phyloP scores from a whole-genome alignment of 30 jellyfish, hydroid and myxozoan genomes.

The Cassiopea andromeda region DNA sequence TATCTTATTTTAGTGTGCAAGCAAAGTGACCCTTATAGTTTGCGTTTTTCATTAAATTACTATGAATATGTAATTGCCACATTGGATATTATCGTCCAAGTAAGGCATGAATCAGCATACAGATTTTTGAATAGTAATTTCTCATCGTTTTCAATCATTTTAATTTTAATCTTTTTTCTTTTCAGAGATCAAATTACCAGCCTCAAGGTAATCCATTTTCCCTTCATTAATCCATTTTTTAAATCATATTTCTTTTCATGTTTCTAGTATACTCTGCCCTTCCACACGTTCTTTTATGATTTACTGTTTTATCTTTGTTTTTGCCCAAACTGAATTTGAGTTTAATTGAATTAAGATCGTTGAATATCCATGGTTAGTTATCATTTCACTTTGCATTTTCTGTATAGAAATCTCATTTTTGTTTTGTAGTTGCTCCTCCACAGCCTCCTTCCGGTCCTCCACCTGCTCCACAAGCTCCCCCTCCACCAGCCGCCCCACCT shows the following conservation, averaged over 20 bases:
- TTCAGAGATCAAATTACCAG: background rate
- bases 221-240: background rate
- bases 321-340: too few relatives aligned
- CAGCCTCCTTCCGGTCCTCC: slow-evolving; percentile 72
- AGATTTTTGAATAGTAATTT: background rate
- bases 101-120: too few relatives aligned
- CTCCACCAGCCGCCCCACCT: slow-evolving; percentile 59
- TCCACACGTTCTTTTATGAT: background rate
- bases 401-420: background rate
- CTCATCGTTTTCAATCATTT: background rate
- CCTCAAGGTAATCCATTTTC: background rate
- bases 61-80: too few relatives aligned
- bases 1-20: too few relatives aligned
- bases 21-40: too few relatives aligned
- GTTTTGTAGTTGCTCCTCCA: slow-evolving; percentile 67
- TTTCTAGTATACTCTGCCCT: background rate
- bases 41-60: too few relatives aligned
- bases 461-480: slow-evolving; percentile 62
- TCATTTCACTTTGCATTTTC: background rate
- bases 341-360: too few relatives aligned
- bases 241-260: background rate
- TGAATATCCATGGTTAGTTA: too few relatives aligned
- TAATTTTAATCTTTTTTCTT: background rate
- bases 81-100: too few relatives aligned
- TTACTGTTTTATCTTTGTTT: too few relatives aligned